Evolutionary conservation across 37 sponge, comb jelly and placozoan genomes (phyloP), one percentile per base, ranked within the genome.

Genomic region (Halichondria panicea): DNA sequence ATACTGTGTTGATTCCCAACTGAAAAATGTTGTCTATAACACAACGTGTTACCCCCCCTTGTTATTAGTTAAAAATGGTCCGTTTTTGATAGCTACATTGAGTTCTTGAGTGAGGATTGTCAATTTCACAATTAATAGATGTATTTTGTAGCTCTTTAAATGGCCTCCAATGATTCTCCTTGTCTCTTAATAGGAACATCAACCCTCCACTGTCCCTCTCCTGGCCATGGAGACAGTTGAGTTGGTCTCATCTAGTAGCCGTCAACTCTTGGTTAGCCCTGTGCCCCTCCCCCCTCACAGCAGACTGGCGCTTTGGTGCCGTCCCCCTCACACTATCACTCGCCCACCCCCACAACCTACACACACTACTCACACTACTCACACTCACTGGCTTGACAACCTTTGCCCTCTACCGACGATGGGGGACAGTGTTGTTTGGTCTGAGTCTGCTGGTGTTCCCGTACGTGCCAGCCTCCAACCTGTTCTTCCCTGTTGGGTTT

Each of bases 401-500:
- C 9, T 65, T 44, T 62, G 64, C 67, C 13, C 27, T 53, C 27
- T 25, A 5, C 27, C 59, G 74, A 6, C 18, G 41, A 34, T 41
- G 40, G 22, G 21, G 32, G 74, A 73, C 28, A 22, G 58, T 27
- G 63, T 22, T 87, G 27, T 63, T 81, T 79, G 91, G 79, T 9
- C 59, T 93, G 13, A 76, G 86, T 55, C 66, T 96, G 13, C 36
- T 81, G 28, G 64, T 90, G 21, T 80, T 96, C 42, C 91, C 97
- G 31, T 96, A 71, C 53, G 30, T 93, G 0, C 92, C 92, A 31
- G 96, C 96, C 33, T 85, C 87, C 38, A 95, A 92, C 63, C 83
- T 95, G n/a, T 88, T 95, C 81, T 92, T 91, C 42, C 87, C 86
- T 0, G 89, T 95, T 28, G 96, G 96, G 13, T 95, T 95, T 71